These are phyloP conservation scores for Listronotus oregonensis DNA, from an alignment of 1,140 invertebrate species.

Conservation along the genomic window DNA sequence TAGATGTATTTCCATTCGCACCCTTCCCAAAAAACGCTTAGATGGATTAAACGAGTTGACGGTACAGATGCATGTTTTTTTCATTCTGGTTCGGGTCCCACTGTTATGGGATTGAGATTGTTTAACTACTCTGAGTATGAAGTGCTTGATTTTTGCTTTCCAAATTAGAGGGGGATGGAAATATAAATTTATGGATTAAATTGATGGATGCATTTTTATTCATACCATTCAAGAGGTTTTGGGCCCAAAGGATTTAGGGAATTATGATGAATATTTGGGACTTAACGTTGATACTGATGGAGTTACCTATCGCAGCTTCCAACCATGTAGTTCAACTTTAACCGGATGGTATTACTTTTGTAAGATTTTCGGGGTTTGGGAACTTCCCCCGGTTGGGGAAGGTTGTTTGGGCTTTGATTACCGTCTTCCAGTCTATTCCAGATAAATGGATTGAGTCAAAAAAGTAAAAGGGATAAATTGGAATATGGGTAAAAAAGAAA, in stretches of 20 bases:
- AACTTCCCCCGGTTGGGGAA: conserved; percentile 87
- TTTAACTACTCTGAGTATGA: conserved; percentile 98
- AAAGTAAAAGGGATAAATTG: conserved; percentile 91
- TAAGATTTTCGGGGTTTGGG: conserved; percentile 99
- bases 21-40: conserved; percentile 96
- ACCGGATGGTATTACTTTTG: conserved; percentile 87
- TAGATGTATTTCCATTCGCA: conserved; percentile 99
- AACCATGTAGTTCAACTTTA: conserved; percentile 92
- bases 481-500: conserved; percentile 71
- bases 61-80: conserved; percentile 94
- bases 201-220: conserved; percentile 99
- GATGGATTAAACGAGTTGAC: conserved; percentile 99
- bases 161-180: conserved; percentile 97
- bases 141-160: conserved; percentile 94
- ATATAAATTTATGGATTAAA: conserved; percentile 96
- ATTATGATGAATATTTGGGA: conserved; percentile 98
- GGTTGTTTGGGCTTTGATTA: conserved; percentile 93
- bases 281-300: conserved; percentile 96
- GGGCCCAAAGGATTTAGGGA: conserved; percentile 88
- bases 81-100: conserved; percentile 89
- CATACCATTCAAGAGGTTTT: conserved; percentile 89
- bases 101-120: conserved; percentile 92
- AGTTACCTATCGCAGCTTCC: conserved; percentile 89
- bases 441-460: conserved; percentile 99
- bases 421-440: conserved; percentile 94